Evolutionary conservation across 2,113 vertebrate genomes (phyloP).

Genomic region (Megaleporinus macrocephalus): DNA sequence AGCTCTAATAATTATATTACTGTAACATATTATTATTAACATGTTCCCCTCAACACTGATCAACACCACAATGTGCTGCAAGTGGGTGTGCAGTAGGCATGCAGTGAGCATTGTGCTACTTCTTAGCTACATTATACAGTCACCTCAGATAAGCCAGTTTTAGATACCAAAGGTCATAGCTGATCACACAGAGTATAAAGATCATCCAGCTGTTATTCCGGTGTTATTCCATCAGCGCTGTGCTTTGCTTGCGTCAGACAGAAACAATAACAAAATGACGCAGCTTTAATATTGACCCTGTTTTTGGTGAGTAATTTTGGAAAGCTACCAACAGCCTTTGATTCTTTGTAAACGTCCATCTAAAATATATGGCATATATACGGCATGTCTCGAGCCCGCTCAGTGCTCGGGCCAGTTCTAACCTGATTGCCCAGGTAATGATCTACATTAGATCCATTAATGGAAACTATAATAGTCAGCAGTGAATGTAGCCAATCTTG

Average conservation of each 20-base stretch:
- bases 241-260: background rate
- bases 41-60: no score
- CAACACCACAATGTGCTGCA: no score
- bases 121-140: no score
- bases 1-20: no score
- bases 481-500: conserved; percentile 82
- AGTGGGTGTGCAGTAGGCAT: no score
- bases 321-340: background rate
- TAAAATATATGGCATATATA: background rate
- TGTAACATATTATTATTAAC: no score
- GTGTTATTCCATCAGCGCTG: no score
- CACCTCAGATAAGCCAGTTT: no score
- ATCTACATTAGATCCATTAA: conserved; percentile 90
- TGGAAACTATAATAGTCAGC: conserved; percentile 82
- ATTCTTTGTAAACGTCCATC: background rate
- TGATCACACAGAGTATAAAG: no score
- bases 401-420: conserved; percentile 58
- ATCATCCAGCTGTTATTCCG: no score
- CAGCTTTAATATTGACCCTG: background rate
- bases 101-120: no score
- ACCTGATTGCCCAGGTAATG: conserved; percentile 85
- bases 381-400: background rate
- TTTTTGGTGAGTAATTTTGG: background rate
- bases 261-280: background rate
- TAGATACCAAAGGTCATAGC: no score